Conservation (phyloP, 2,888 invertebrate genomes). For the Scaptomyza cyrtandrae region DNA sequence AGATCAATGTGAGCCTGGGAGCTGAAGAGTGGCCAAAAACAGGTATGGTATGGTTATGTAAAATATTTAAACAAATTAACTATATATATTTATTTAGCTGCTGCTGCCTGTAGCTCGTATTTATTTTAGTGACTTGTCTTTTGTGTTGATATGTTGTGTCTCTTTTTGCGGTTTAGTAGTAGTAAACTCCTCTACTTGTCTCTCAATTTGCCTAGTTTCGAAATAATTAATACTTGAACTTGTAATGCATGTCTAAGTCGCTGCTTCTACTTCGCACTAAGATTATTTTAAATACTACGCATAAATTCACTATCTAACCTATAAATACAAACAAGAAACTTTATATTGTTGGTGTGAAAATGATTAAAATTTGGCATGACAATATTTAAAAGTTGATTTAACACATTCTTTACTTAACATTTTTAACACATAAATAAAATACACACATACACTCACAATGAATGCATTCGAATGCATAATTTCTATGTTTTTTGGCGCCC, state of each 20-base stretch:
- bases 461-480: not conserved
- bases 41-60: constrained; percentile 70
- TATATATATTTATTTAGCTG: constrained; percentile 39
- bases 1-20: constrained; percentile 86
- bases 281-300: constrained; percentile 43
- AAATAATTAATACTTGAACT: constrained; percentile 43
- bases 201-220: constrained; percentile 39
- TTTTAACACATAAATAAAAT: not conserved
- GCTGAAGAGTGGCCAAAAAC: constrained; percentile 77
- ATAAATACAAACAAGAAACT: constrained; percentile 6
- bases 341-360: too few species aligned
- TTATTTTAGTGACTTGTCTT: constrained; percentile 45
- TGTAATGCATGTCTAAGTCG: constrained; percentile 64
- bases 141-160: constrained; percentile 68
- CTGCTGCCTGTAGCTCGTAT: constrained; percentile 44
- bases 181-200: constrained; percentile 75
- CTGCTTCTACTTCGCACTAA: constrained; percentile 57
- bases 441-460: not conserved
- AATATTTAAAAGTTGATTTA: not conserved
- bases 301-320: constrained; percentile 53
- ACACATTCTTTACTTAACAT: not conserved
- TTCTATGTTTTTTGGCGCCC: not conserved
- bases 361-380: constrained; percentile 16
- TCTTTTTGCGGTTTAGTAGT: constrained; percentile 63
- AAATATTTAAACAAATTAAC: constrained; percentile 7